Evolutionary conservation across 2,888 invertebrate species (phyloP), one percentile per base, ranked within the genome.

Genomic region (Teleiodes luculella): DNA sequence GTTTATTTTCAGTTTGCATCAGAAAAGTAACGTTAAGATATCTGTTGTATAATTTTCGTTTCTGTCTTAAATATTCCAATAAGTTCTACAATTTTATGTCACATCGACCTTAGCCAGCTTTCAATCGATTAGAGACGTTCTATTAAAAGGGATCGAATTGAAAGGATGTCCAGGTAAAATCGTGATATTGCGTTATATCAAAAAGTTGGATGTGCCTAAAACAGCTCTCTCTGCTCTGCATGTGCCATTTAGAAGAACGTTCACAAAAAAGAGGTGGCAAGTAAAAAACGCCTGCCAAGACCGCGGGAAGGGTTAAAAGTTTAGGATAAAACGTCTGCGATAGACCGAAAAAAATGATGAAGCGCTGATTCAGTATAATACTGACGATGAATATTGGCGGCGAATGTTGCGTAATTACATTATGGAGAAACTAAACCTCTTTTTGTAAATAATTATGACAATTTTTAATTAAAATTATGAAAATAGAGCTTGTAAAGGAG

Each of bases 221-320:
- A 77, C 56, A 66, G 70, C 73, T 77, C 78, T 83, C 81, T 43
- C 43, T 41, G 39, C 39, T 80, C 82, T 86, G 82, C 86, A 88
- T 88, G 86, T 87, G 89, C 89, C 87, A 89, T 89, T 89, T 88
- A 85, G 85, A 88, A 82, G 81, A 67, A 75, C 69, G 69, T 65
- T 65, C 63, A 80, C 80, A 86, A 86, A 88, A 88, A 86, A 81
- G 66, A 62, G 67, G 78, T 80, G 75, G 78, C 77, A 76, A 82
- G 83, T 82, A 82, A 84, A 86, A 86, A 86, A 86, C 80, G 79
- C 83, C 70, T 81, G 81, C 73, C 69, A 71, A 76, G 78, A 80
- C 75, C 76, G 68, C 76, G 80, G 73, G 81, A 87, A 89, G 89
- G 89, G 89, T 89, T 88, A 35, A 51, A 76, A 73, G 68, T 51